Base-by-base conservation (phyloP, 2,113 vertebrate genomes). In the Oryzias woworae region DNA sequence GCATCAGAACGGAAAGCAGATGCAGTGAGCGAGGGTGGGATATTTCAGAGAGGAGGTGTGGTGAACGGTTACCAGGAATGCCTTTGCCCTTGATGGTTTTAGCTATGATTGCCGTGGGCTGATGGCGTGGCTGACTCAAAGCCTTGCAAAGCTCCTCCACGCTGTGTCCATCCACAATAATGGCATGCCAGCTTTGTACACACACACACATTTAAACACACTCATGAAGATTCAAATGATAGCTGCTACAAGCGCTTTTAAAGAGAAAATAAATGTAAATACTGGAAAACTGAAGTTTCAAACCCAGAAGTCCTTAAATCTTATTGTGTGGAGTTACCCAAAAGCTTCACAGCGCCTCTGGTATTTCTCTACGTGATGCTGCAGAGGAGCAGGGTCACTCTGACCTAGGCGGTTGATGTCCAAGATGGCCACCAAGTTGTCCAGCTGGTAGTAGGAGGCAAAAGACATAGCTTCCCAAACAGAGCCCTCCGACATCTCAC, bases 391-490 rank as follows among this genome's bases (percentile, higher is more conserved):
- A 3, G 96, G 90, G 67, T 98, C 96, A n/a, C 94, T 96, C 84
- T 97, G 96, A 76, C 95, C 96, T 62, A 98, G 92, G 22, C 95
- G 95, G 92, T 98, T 98, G 90, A 98, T 88, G 67, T 98, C 96
- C 77, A 98, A 87, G 77, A 98, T 94, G 83, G 95, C 96, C 65
- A 96, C 89, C 0, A 98, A 92, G 85, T 98, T 98, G 89, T 96
- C 94, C 60, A 98, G 91, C 73, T 96, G 96, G 87, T 98, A 98
- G 84, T 94, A 89, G 41, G 94, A 91, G 24, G 96, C 96, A 28
- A 98, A 98, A n/a, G 94, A 94, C 96, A 98, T 97, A 80, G 96
- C 96, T 80, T 98, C 96, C 96, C 96, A 98, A 58, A 98, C 94
- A 2, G 96, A 93, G 22, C 96, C 96, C 87, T 98, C 96, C 0